Conservation (phyloP, 2,888 invertebrate genomes). For the Archips crataeganus region DNA sequence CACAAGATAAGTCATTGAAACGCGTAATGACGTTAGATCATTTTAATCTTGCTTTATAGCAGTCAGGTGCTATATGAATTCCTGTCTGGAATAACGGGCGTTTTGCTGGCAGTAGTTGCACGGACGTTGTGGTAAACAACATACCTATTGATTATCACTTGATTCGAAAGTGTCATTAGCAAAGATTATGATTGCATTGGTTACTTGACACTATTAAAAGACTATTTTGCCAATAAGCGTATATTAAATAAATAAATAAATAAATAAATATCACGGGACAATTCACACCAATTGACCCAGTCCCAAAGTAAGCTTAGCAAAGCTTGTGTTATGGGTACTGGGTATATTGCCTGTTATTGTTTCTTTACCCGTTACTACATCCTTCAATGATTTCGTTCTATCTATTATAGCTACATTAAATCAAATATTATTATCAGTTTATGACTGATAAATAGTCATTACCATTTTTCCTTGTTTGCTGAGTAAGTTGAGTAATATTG, state of each 20-base stretch:
- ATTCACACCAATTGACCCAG: too few species aligned
- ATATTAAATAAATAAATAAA: too few species aligned
- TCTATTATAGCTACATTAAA: background rate
- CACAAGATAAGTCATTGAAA: constrained; percentile 32
- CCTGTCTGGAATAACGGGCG: constrained; percentile 53
- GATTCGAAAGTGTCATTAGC: constrained; percentile 17
- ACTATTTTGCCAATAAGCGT: background rate
- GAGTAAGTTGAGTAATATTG: background rate
- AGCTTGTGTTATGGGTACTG: too few species aligned
- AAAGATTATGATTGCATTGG: background rate
- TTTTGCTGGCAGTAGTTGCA: constrained; percentile 49
- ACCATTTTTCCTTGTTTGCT: background rate
- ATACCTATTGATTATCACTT: constrained; percentile 7
- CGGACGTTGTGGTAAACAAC: constrained; percentile 19
- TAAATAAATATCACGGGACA: too few species aligned
- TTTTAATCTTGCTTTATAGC: constrained; percentile 34
- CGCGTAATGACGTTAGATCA: constrained; percentile 24
- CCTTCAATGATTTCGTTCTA: background rate
- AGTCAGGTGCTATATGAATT: constrained; percentile 22
- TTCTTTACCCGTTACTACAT: background rate
- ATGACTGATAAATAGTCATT: background rate
- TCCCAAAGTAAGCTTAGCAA: too few species aligned
- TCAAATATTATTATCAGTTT: background rate
- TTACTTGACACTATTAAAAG: background rate
- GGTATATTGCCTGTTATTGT: background rate